Evolutionary conservation across 2,113 vertebrate genomes (phyloP).

Genomic region (Perognathus longimembris): DNA sequence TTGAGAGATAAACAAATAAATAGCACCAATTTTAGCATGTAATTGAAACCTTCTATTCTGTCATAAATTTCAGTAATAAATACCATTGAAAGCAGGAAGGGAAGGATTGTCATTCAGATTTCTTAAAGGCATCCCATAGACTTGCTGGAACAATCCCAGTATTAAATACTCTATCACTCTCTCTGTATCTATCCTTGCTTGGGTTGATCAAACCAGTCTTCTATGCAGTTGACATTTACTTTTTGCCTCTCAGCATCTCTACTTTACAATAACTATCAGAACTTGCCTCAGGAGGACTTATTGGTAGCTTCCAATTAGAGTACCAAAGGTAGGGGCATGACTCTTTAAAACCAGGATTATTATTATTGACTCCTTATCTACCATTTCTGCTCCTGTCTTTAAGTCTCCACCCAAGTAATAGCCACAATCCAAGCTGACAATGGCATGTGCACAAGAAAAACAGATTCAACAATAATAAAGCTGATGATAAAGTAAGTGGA

Average conservation of each 20-base stretch:
- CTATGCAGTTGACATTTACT: not conserved
- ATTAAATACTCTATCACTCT: not conserved
- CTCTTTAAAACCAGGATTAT: not conserved
- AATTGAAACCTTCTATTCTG: not conserved
- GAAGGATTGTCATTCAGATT: not conserved
- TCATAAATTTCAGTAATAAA: not conserved
- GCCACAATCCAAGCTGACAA: not conserved
- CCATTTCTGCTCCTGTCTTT: not conserved
- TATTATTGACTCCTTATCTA: not conserved
- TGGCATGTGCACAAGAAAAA: not conserved
- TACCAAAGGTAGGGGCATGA: not conserved
- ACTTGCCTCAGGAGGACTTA: not conserved
- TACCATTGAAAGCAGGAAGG: not conserved
- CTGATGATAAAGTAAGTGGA: not conserved
- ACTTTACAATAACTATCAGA: not conserved
- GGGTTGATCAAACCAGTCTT: not conserved
- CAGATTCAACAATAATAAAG: not conserved
- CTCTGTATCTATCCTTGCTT: not conserved
- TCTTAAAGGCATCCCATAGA: not conserved
- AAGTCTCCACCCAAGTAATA: not conserved
- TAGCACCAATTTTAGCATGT: not conserved
- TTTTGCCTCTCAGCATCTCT: not conserved
- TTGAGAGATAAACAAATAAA: slow-evolving; percentile 39
- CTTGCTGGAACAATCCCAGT: not conserved
- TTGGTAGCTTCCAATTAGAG: not conserved